Evolutionary conservation across 2,888 invertebrate species (phyloP), one percentile per base, ranked within the genome.

Genomic region (Elmis aenea): DNA sequence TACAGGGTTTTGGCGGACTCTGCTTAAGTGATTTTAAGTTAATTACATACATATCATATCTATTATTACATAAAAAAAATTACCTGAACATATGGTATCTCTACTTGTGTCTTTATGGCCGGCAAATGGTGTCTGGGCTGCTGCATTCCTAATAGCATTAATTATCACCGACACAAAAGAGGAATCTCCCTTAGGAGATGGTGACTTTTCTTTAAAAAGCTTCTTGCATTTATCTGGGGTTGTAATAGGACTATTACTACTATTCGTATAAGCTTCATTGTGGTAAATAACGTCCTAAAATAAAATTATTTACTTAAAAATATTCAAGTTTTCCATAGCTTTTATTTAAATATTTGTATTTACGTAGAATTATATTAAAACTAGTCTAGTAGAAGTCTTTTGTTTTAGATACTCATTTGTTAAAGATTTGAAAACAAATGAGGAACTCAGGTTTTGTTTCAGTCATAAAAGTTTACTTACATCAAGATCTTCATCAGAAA

Each of bases 201-300:
- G 76, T 1, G 70, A 56, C 38, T 61, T 59, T 33, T 64, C 65
- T 6, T 50, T 50, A 15, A 57, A 47, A 39, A 44, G 38, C 15
- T 59, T 57, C 29, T 57, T 56, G n/a, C 57, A 57, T 47, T 61
- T 62, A 40, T 77, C 77, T 1, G 83, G 83, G 24, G 81, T 79
- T 5, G 79, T 75, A 20, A 83, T 81, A 33, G 78, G 73, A 54
- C 82, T 79, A 58, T 83, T 81, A 62, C 81, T 79, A 60, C 82
- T 84, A 55, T 78, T 79, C 55, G 82, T 81, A 62, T 79, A 84
- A 0, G 79, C 81, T 62, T 87, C 87, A 54, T 85, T 86, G 59
- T 86, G 85, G 64, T 79, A 87, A 51, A 86, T 81, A 38, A 80
- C 79, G 57, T 86, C 82, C 81, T 82, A 51, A 43, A 62, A 62